Conservation (phyloP, 2,888 invertebrate species). For the Napeogenes inachia region DNA sequence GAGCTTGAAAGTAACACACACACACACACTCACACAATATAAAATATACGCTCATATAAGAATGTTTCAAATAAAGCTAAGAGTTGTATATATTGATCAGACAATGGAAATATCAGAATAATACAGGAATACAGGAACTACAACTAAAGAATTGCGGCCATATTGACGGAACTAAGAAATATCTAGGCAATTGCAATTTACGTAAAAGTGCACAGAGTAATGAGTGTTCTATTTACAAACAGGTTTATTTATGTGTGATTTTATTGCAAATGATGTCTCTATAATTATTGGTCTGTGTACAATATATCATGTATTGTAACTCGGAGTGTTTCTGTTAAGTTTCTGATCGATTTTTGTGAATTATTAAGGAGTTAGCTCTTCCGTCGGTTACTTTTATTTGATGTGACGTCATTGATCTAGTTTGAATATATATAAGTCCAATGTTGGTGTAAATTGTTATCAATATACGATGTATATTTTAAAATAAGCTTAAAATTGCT, state of each 20-base stretch:
- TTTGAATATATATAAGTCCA: background rate
- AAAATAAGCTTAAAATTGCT: slow-evolving; percentile 4
- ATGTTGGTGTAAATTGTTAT: background rate
- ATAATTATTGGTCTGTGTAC: background rate
- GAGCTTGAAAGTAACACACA: too few species aligned
- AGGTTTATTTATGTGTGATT: too few species aligned
- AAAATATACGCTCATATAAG: background rate
- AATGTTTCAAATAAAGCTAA: background rate
- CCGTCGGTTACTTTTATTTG: slow-evolving; percentile 13
- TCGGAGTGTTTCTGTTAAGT: background rate
- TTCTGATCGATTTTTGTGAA: slow-evolving; percentile 29
- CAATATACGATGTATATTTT: background rate
- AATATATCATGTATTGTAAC: background rate
- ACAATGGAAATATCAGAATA: background rate
- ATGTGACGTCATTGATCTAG: slow-evolving; percentile 11
- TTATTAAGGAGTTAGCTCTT: slow-evolving; percentile 24
- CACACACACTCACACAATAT: too few species aligned
- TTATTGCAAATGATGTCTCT: background rate
- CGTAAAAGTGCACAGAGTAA: too few species aligned
- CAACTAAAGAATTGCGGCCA: slow-evolving; percentile 25
- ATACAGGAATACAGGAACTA: slow-evolving; percentile 25
- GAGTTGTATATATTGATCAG: slow-evolving; percentile 1
- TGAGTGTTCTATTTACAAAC: too few species aligned
- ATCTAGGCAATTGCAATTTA: too few species aligned
- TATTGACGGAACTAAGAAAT: background rate